Evolutionary conservation across 2,113 vertebrate species (phyloP).

Genomic region (Jaculus jaculus): DNA sequence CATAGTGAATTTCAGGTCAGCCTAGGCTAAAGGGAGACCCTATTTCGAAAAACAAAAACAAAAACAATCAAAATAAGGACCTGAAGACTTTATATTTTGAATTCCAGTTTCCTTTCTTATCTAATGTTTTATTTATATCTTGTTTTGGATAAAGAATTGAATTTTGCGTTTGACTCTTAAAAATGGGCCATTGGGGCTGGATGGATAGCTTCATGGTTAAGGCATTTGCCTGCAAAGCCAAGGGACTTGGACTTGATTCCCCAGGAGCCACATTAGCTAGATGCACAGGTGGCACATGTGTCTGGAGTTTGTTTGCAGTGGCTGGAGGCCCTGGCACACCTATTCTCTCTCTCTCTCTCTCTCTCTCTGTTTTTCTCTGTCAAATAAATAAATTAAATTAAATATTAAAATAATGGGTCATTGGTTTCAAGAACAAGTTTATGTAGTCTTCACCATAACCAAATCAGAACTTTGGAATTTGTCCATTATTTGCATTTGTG

Average conservation of each 20-base stretch:
- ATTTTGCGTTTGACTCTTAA: background rate
- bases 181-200: background rate
- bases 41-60: too few species aligned
- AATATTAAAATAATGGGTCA: background rate
- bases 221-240: too few species aligned
- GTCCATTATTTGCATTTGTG: background rate
- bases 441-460: background rate
- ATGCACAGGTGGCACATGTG: too few species aligned
- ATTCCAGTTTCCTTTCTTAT: background rate
- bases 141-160: constrained; percentile 37
- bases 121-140: constrained; percentile 32
- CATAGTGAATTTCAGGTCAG: too few species aligned
- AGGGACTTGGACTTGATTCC: too few species aligned
- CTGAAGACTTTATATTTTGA: constrained; percentile 6
- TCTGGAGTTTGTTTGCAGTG: too few species aligned
- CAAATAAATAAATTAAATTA: background rate
- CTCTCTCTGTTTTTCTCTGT: too few species aligned
- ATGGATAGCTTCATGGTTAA: too few species aligned
- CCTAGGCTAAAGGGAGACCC: too few species aligned
- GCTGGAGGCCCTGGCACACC: too few species aligned
- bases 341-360: too few species aligned
- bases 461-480: background rate
- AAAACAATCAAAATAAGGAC: background rate
- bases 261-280: too few species aligned
- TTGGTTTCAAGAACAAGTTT: background rate